Evolutionary conservation across 2,888 invertebrate species (phyloP), one percentile per base, ranked within the genome.

Genomic region (Scaptomyza flava): DNA sequence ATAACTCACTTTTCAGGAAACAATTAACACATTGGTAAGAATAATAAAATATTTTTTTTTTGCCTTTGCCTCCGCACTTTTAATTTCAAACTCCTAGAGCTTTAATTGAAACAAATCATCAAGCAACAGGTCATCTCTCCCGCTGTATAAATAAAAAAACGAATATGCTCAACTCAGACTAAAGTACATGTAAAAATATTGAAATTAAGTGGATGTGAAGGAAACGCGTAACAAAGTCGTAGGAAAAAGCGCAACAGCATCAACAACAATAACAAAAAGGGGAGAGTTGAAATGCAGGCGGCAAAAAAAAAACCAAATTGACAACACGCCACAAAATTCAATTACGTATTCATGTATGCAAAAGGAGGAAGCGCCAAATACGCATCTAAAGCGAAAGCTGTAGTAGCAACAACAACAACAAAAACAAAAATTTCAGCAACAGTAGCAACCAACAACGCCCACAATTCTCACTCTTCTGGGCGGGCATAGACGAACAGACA

Each of bases 291-390:
- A 79, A 65, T 67, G 77, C 79, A 75, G 77, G 82, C 72, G 80
- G 81, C 81, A 84, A 83, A 86, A n/a, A 72, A 81, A 79, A 74
- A 83, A 79, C 76, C 72, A 78, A 84, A 83, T 87, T 80, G 84
- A 84, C 85, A 82, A 79, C 87, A 77, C 74, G 84, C 84, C 84
- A 85, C 84, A 85, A 75, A 85, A 85, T 87, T 87, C 85, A 85
- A 85, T 85, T 85, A 85, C 82, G 75, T 85, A 85, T 85, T 85
- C 84, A 85, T 85, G 81, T 85, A 85, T 85, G 87, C 84, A 85
- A 72, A 78, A 76, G 73, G 66, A 84, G 82, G 79, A 81, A 84
- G 84, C 77, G 78, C 71, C 85, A 78, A 84, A 83, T 84, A 80
- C 81, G 73, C 80, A 73, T 78, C 71, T 48, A 65, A 58, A 48